Evolutionary conservation across 2,888 invertebrate genomes (phyloP).

Genomic region (Trichopria drosophilae): DNA sequence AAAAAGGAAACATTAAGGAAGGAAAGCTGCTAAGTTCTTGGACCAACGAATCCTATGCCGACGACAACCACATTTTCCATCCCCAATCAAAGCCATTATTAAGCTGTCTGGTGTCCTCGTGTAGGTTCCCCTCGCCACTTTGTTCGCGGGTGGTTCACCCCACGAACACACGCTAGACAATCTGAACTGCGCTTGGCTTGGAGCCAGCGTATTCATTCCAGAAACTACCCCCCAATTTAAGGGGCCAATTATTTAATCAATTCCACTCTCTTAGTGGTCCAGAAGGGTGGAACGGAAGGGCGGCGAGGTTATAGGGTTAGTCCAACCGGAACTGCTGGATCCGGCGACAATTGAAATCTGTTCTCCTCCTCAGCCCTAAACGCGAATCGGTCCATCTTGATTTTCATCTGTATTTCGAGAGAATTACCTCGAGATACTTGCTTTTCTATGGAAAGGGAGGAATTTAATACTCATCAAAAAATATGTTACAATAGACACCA

Average conservation of each 20-base stretch:
- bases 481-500: too few species aligned
- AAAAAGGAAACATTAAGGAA: too few species aligned
- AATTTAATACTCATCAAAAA: too few species aligned
- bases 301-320: slow-evolving; percentile 28
- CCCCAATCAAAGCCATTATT: slow-evolving; percentile 54
- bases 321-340: slow-evolving; percentile 37
- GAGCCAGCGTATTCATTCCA: slow-evolving; percentile 57
- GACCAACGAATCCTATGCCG: too few species aligned
- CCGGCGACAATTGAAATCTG: slow-evolving; percentile 54
- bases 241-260: slow-evolving; percentile 60
- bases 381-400: too few species aligned
- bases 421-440: too few species aligned
- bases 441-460: too few species aligned
- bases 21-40: slow-evolving; percentile 26
- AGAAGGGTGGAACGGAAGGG: slow-evolving; percentile 33
- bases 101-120: slow-evolving; percentile 48
- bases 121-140: slow-evolving; percentile 39
- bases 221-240: slow-evolving; percentile 57
- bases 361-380: slow-evolving; percentile 32
- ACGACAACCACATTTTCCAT: slow-evolving; percentile 34
- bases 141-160: slow-evolving; percentile 43
- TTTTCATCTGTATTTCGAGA: too few species aligned
- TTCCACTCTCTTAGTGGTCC: slow-evolving; percentile 56
- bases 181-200: slow-evolving; percentile 44
- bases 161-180: slow-evolving; percentile 28